A percentile compares a stretch with the other conserved stretches of the same genome.
These are phyloP conservation scores for Carlito syrichta DNA, from an alignment of 2,113 vertebrate species.

Conservation along the genomic window DNA sequence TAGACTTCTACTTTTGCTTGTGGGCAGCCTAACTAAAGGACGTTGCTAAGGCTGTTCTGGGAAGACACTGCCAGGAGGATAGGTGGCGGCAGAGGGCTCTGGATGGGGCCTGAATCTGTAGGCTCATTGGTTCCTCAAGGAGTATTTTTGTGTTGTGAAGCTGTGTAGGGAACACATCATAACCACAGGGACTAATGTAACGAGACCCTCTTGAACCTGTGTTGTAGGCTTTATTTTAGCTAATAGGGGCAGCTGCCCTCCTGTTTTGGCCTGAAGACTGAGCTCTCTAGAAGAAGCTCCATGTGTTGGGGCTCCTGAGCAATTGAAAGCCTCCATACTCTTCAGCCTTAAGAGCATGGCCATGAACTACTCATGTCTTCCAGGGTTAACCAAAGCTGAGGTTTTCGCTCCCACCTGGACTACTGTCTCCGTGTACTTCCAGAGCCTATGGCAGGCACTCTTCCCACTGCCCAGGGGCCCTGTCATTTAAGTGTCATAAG, in stretches of 20 bases:
- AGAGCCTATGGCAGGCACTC: neutral
- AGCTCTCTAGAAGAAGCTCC: neutral
- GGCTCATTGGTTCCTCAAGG: rapidly evolving
- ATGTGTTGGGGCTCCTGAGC: neutral
- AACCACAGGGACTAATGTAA: neutral
- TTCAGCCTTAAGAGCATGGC: neutral
- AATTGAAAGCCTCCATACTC: neutral
- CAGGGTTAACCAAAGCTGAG: no score
- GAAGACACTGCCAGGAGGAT: neutral
- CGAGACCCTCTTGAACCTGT: no score
- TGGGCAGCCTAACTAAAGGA: neutral
- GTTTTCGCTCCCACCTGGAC: neutral
- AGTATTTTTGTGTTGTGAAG: neutral
- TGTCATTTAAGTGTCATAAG: neutral
- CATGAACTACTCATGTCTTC: neutral
- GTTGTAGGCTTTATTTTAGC: neutral
- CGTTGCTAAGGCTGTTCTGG: neutral
- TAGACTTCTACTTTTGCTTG: neutral
- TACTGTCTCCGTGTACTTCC: neutral
- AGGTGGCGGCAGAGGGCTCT: neutral
- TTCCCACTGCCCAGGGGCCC: neutral
- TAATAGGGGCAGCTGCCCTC: neutral
- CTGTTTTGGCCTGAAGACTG: neutral
- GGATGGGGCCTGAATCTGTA: neutral
- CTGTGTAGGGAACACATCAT: neutral